phyloP scores from a whole-genome alignment of 2,113 vertebrate species.

The Morphnarchus princeps region DNA sequence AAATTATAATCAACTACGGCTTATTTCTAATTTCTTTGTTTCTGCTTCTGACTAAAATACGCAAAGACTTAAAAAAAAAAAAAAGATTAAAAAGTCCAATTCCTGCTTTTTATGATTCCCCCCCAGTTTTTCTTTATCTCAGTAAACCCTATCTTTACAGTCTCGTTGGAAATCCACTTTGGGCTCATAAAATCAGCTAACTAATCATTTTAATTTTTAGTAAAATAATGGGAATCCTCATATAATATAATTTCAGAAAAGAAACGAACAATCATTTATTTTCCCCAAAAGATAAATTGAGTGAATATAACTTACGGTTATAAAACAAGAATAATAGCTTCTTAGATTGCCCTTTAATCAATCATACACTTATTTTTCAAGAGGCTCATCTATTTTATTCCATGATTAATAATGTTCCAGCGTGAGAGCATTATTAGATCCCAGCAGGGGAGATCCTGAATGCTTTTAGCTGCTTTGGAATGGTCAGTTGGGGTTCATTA shows the following conservation, averaged over 20 bases:
- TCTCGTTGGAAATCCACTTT: not conserved
- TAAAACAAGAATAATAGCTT: slow-evolving; percentile 87
- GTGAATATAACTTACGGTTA: slow-evolving; percentile 84
- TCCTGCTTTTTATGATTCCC: not conserved
- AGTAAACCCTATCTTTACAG: not conserved
- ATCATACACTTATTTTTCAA: slow-evolving; percentile 90
- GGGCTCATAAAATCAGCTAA: slow-evolving; percentile 39
- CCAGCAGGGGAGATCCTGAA: slow-evolving; percentile 86
- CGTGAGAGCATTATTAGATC: slow-evolving; percentile 86
- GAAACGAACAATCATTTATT: slow-evolving; percentile 78
- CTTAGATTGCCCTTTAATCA: slow-evolving; percentile 90
- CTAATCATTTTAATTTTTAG: slow-evolving; percentile 51
- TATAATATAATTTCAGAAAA: slow-evolving; percentile 71
- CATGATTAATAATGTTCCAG: slow-evolving; percentile 90
- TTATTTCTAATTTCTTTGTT: slow-evolving; percentile 5
- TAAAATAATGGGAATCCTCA: slow-evolving; percentile 59
- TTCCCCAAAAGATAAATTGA: slow-evolving; percentile 82
- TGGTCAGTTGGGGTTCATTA: slow-evolving; percentile 98
- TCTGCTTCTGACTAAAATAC: not conserved
- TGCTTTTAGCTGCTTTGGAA: slow-evolving; percentile 87
- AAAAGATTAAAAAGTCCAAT: not conserved
- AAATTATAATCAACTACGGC: not conserved
- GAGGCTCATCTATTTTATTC: slow-evolving; percentile 90
- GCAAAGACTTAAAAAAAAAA: not conserved
- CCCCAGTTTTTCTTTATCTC: not conserved